Evolutionary conservation across 2,888 invertebrate species (phyloP), one percentile per base, ranked within the genome.

Genomic region (Augiades crinisus): DNA sequence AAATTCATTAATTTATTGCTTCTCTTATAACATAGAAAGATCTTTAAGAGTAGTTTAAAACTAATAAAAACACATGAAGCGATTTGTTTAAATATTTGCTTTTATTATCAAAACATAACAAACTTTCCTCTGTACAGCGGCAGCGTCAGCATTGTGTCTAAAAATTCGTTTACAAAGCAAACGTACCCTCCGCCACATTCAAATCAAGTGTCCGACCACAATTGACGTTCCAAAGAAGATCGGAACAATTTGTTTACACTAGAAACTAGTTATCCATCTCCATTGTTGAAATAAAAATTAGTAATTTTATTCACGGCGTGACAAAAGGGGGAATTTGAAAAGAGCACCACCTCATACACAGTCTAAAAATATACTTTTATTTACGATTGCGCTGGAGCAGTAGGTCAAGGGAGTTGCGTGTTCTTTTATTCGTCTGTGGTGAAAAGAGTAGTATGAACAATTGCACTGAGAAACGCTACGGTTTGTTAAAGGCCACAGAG

Each of bases 171-270:
- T n/a, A 49, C 41, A 41, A 49, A 34, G 10, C 41, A 34, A 41
- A 36, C 41, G 43, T 3, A 50, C 43, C 50, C 50, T 36, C 4
- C 7, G 41, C 10, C 34, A 21, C 49, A 50, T 50, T 43, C 30
- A 50, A 50, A 50, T 43, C 50, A 50, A 50, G 50, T 37, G 43
- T 50, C 43, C 43, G 16, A 50, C 50, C 50, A 37, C 50, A 50
- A 50, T 50, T 37, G 50, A 50, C 50, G 50, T 50, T 34, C 34
- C 30, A 37, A 37, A 27, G 50, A 44, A 75, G 75, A 81, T 82
- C 76, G 60, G 69, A 76, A 68, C 80, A 83, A 83, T 86, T 86
- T 88, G 86, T 86, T 86, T 84, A 78, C 85, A 86, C 79, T 81
- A 68, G 75, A 78, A 80, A 81, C 78, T 81, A 83, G 83, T 81